These are phyloP conservation scores for Ridgeia piscesae DNA, from an alignment of 1,140 invertebrate genomes.

Conservation along the genomic window DNA sequence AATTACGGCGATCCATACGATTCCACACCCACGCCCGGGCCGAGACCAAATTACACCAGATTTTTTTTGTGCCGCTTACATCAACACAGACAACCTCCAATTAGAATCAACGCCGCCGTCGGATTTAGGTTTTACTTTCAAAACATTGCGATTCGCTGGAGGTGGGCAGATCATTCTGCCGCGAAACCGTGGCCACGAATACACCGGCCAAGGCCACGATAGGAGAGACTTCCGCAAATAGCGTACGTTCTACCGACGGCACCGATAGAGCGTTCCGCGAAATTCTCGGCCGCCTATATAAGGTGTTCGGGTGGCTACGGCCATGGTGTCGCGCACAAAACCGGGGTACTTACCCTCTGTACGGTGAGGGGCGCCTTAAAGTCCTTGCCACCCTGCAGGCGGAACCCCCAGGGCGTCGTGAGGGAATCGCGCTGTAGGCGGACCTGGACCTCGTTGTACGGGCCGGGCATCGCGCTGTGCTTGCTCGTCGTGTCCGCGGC, in stretches of 20 bases:
- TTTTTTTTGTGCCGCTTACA: not conserved
- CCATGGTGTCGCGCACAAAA: not conserved
- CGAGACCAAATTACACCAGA: not conserved
- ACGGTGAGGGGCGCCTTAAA: conserved; percentile 84
- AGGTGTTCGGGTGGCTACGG: not conserved
- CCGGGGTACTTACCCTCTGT: conserved; percentile 74
- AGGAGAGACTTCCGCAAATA: not conserved
- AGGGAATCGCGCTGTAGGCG: conserved; percentile 72
- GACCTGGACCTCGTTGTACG: conserved; percentile 36
- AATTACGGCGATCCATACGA: not conserved
- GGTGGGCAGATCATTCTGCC: not conserved
- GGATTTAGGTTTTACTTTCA: not conserved
- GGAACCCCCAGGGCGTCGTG: conserved; percentile 84
- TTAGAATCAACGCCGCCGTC: not conserved
- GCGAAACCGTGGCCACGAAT: not conserved
- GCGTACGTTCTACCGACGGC: not conserved
- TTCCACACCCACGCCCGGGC: not conserved
- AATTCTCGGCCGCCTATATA: not conserved
- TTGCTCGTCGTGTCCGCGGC: not conserved
- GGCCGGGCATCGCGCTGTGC: conserved; percentile 8
- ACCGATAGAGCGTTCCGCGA: not conserved
- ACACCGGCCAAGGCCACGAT: not conserved
- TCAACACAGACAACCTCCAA: not conserved
- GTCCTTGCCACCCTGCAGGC: conserved; percentile 86
- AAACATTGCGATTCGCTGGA: not conserved